Conservation (phyloP, 2,113 vertebrate species). For the Ctenomys sociabilis region DNA sequence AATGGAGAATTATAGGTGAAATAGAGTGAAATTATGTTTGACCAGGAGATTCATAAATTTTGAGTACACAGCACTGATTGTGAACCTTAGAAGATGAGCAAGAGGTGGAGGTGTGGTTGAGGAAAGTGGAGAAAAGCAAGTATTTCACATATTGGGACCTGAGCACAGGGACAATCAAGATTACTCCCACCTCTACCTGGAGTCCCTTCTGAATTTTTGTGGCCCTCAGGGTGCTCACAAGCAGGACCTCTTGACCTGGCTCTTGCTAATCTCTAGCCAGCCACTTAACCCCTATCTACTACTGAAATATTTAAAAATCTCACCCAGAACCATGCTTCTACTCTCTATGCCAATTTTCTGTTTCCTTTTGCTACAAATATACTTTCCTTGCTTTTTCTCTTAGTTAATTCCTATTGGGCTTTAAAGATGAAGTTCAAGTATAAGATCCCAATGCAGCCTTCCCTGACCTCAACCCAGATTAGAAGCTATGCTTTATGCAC, state of each 20-base stretch:
- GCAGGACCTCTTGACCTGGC: background rate
- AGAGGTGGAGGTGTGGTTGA: background rate
- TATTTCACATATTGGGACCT: background rate
- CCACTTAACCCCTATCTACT: background rate
- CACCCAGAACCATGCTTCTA: background rate
- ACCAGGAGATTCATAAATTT: background rate
- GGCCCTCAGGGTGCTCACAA: background rate
- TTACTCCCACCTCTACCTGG: background rate
- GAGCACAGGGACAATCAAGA: background rate
- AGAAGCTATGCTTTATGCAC: background rate
- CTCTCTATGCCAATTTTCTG: background rate
- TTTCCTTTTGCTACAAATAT: background rate
- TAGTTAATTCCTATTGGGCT: slow-evolving; percentile 29
- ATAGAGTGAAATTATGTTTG: slow-evolving; percentile 36
- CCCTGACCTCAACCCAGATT: background rate
- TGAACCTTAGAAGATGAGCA: slow-evolving; percentile 4
- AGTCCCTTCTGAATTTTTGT: slow-evolving; percentile 6
- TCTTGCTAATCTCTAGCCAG: background rate
- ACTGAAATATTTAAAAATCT: slow-evolving; percentile 36
- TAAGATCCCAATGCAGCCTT: background rate
- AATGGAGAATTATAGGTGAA: slow-evolving; percentile 16
- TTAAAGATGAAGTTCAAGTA: slow-evolving; percentile 53
- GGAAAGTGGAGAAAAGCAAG: background rate
- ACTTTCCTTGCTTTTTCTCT: slow-evolving; percentile 28
- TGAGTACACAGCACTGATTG: background rate